A percentile compares a stretch with the other conserved stretches of the same genome.
phyloP scores from a whole-genome alignment of 2,888 invertebrate species.

The Drosophila antonietae region DNA sequence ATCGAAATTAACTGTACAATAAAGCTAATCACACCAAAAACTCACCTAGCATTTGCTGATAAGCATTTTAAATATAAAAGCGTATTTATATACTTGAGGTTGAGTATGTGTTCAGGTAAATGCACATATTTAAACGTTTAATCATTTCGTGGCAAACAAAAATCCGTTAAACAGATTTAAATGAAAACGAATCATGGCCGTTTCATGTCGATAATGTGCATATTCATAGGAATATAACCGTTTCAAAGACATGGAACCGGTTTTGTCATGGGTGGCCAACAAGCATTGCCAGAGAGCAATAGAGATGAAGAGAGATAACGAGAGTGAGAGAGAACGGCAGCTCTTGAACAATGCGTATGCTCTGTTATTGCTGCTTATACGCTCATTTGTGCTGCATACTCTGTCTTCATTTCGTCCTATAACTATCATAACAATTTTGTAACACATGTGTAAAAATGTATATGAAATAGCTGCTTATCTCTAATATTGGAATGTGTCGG shows the following conservation, averaged over 20 bases:
- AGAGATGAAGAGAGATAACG: constrained; percentile 26
- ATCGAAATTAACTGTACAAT: constrained; percentile 4
- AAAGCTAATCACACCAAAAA: constrained; percentile 18
- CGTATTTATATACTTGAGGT: neutral
- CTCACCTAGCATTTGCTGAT: constrained; percentile 20
- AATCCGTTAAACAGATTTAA: constrained; percentile 19
- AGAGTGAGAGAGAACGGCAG: constrained; percentile 12
- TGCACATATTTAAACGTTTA: constrained; percentile 12
- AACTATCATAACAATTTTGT: neutral
- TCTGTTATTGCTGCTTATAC: constrained; percentile 35
- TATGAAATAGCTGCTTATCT: neutral
- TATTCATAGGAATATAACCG: constrained; percentile 42
- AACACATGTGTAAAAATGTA: neutral
- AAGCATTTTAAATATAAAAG: constrained; percentile 22
- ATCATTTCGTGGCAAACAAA: neutral
- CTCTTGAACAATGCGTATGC: constrained; percentile 25
- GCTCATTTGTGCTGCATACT: constrained; percentile 42
- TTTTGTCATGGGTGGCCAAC: constrained; percentile 42
- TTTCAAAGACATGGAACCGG: constrained; percentile 53
- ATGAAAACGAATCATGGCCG: constrained; percentile 29
- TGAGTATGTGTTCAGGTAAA: constrained; percentile 20
- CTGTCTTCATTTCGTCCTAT: constrained; percentile 6
- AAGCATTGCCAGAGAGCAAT: constrained; percentile 28
- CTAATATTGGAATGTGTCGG: no score
- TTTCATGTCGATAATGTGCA: constrained; percentile 14